phyloP scores from a whole-genome alignment of 2,888 invertebrate genomes.

The Ceraclea dissimilis region DNA sequence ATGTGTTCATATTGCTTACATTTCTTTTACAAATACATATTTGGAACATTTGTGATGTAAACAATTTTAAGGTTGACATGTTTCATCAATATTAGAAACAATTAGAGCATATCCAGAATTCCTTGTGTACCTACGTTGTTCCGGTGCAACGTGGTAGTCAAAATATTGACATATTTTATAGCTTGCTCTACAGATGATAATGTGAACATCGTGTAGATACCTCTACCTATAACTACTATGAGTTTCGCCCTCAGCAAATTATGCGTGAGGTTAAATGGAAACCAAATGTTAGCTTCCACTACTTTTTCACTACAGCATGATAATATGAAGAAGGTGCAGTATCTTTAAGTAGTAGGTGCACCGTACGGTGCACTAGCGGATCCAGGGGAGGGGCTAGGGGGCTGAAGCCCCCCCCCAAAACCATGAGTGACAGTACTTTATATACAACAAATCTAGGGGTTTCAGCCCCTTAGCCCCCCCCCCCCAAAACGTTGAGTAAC shows the following conservation, averaged over 20 bases:
- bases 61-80: not conserved
- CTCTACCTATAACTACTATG: too few relatives aligned
- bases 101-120: not conserved
- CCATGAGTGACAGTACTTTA: too few relatives aligned
- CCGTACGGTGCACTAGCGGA: too few relatives aligned
- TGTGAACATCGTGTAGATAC: not conserved
- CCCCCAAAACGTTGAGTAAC: too few relatives aligned
- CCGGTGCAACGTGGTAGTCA: not conserved
- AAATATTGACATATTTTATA: not conserved
- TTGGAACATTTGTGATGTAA: not conserved
- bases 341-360: not conserved
- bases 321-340: not conserved
- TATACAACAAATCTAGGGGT: too few relatives aligned
- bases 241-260: constrained; percentile 20
- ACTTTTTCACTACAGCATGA: too few relatives aligned
- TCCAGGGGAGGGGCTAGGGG: too few relatives aligned
- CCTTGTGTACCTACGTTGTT: not conserved
- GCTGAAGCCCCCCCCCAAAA: too few relatives aligned
- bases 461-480: too few relatives aligned
- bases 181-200: not conserved
- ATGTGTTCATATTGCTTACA: too few relatives aligned
- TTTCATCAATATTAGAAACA: constrained; percentile 1
- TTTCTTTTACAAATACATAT: too few relatives aligned
- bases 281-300: constrained; percentile 15
- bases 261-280: constrained; percentile 22